Conservation (phyloP, 2,888 invertebrate species). For the Leptopilina myrica region DNA sequence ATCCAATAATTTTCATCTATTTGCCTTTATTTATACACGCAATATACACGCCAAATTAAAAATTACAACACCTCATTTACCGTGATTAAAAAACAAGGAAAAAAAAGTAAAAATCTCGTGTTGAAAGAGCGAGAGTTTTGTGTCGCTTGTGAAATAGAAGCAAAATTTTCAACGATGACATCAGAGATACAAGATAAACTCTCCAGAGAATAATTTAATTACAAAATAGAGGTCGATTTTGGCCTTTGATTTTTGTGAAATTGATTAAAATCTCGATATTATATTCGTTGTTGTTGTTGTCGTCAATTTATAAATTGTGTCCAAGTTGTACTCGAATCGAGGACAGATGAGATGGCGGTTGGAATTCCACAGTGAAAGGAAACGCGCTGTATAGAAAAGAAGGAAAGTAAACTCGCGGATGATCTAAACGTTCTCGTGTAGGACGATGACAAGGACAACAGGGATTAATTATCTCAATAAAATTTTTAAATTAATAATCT, state of each 20-base stretch:
- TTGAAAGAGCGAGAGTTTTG: too few relatives aligned
- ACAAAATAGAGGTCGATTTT: constrained; percentile 15
- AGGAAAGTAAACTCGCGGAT: constrained; percentile 25
- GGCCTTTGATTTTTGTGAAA: not conserved
- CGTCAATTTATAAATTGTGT: not conserved
- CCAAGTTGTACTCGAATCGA: constrained; percentile 4
- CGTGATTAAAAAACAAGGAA: too few relatives aligned
- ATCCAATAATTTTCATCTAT: too few relatives aligned
- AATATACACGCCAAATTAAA: too few relatives aligned
- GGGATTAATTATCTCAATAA: not conserved
- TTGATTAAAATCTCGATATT: constrained; percentile 1
- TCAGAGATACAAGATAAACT: not conserved
- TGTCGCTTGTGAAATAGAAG: not conserved
- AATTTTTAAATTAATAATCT: too few relatives aligned
- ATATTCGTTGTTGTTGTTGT: not conserved
- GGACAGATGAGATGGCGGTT: constrained; percentile 35
- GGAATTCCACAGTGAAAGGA: constrained; percentile 43
- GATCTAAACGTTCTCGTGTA: constrained; percentile 13
- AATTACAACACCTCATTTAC: too few relatives aligned
- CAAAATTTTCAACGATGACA: not conserved
- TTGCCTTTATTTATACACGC: too few relatives aligned
- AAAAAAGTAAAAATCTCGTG: too few relatives aligned
- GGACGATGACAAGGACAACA: constrained; percentile 43
- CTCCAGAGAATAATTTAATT: constrained; percentile 18
- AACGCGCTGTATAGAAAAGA: constrained; percentile 32